Base-by-base conservation (phyloP, 2,888 invertebrate species). In the Phlogophora meticulosa region DNA sequence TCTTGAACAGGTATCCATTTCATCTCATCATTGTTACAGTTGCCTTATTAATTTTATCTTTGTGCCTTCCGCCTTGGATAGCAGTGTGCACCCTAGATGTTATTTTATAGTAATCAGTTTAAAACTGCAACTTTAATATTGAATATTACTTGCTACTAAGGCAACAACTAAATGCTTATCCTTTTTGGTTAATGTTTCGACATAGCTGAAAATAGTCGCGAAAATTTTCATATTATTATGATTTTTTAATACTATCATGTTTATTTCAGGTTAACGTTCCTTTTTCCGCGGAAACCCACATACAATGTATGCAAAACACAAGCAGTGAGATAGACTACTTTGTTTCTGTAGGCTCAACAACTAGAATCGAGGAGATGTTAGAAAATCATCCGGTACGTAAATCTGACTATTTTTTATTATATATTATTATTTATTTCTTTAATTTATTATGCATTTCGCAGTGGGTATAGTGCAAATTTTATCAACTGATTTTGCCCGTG, bases 271-370 rank as follows among this genome's bases (percentile, higher is more conserved):
- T 97, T 49, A 96, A 96, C 72, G 97, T 98, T 82, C 96, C 97
- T 53, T 97, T 97, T 86, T 96, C 97, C 56, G 96, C 96, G 61
- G 97, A 97, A 64, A 97, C 97, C 11, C 96, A 96, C 75, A 97
- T 98, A 82, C 97, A 97, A 84, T 97, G 98, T 85, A 97, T 97
- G 80, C 97, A 97, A 86, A 97, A 97, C 86, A 97, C 97, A 38
- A 96, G 96, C 48, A 96, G 97, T 83, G 97, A 97, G 84, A 97
- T 98, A 80, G 97, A 98, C 90, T 98, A 98, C 87, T 97, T 98
- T 75, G 98, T 98, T 32, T 97, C 97, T 22, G 97, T 97, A 56
- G 97, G 97, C 22, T 94, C 95, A 13, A 94, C 94, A 49, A 94
- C 92, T 62, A 91, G 95, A 81, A 95, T 96, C 67, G 96, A 96